These are phyloP conservation scores for Aldabrachelys gigantea DNA, from an alignment of 2,113 vertebrate species.

Conservation along the genomic window DNA sequence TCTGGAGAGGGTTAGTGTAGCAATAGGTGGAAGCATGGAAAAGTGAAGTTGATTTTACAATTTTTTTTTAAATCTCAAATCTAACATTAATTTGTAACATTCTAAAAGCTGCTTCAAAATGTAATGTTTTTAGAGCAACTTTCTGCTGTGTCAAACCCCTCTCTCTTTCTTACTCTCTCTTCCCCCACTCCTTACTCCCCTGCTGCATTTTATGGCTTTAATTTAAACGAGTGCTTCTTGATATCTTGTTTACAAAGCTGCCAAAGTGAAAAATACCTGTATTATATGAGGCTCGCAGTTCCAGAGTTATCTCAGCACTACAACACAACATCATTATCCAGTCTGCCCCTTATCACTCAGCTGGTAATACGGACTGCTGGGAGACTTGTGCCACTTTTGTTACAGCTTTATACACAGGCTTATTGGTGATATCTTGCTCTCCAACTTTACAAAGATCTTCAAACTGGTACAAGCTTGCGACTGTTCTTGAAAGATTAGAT, in stretches of 20 bases:
- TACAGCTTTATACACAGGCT: conserved; percentile 55
- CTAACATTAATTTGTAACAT: neutral
- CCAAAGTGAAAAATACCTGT: conserved; percentile 89
- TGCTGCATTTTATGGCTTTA: conserved; percentile 76
- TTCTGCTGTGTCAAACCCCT: conserved; percentile 7
- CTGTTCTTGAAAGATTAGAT: conserved; percentile 75
- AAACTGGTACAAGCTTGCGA: conserved; percentile 53
- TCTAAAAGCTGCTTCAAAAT: conserved; percentile 11
- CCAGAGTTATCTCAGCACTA: conserved; percentile 83
- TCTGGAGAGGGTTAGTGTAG: neutral
- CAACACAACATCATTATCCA: conserved; percentile 85
- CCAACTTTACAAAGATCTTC: conserved; percentile 66
- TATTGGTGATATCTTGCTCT: conserved; percentile 69
- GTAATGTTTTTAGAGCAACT: conserved; percentile 12
- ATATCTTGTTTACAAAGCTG: conserved; percentile 89
- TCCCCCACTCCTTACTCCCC: neutral
- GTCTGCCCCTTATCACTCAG: conserved; percentile 85
- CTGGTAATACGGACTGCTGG: conserved; percentile 63
- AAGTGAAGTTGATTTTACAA: neutral
- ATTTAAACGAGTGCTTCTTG: conserved; percentile 83
- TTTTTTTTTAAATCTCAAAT: neutral
- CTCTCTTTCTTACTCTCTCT: neutral
- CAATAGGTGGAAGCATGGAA: neutral
- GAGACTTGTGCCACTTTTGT: conserved; percentile 69
- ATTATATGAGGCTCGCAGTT: conserved; percentile 83